Evolutionary conservation across 2,888 invertebrate genomes (phyloP), one percentile per base, ranked within the genome.

Genomic region (Gisinianus flammeolus): DNA sequence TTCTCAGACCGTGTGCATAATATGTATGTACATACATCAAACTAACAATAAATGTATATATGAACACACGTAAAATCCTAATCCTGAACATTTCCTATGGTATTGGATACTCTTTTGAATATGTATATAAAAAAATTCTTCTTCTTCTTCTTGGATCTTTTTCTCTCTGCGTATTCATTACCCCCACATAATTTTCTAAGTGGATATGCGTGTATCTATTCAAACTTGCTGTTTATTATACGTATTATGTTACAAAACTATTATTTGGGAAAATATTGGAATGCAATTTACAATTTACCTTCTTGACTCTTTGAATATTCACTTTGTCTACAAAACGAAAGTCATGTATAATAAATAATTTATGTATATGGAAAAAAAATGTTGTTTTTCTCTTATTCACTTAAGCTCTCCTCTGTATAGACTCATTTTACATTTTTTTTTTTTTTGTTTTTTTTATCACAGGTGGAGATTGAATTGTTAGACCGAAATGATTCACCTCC

Each of bases 401-500:
- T 4, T 52, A 22, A 35, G 8, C 70, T 35, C 33, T 28, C 30
- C 19, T 64, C 5, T 26, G 24, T 19, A 24, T 64, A 16, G 16
- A 26, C 8, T 8, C 69, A 69, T 1, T n/a, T 3, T 69, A 28
- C 30, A n/a, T 22, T 44, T 44, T 44, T 33, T 64, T 28, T 52
- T 44, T 62, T 30, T 67, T 31, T 67, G 22, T 58, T 58, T 66
- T 3, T 12, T 28, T 28, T 28, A 58, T 62, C 30, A 28, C 77
- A 85, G 85, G 82, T 84, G 71, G 80, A 82, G 66, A 83, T 85
- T 30, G 81, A 83, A 77, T 78, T 84, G 44, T 87, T 94, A 87
- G 97, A 97, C 88, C 93, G 93, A 88, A 97, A 97, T 87, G 97
- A 97, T 89, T 95, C 94, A 85, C 95, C 96, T n/a, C 97, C 97